Base-by-base conservation (phyloP, 2,113 vertebrate genomes). In the Hiodon alosoides region DNA sequence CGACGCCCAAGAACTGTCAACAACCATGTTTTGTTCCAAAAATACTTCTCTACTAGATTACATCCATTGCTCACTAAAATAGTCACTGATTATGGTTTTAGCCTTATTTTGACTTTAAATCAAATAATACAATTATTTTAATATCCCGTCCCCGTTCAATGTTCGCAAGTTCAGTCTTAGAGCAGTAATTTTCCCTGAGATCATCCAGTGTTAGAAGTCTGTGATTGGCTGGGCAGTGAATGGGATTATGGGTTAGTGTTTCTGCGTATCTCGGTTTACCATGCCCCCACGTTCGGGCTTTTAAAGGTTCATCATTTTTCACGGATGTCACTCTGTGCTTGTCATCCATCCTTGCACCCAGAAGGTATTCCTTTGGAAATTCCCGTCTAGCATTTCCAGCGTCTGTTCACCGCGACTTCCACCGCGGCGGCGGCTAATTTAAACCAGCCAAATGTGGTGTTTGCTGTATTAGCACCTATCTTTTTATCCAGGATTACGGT, bases 401-500 rank as follows among this genome's bases (percentile, higher is more conserved):
- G 51, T 71, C 54, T 11, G 4, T 53, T 55, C 51, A 7, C n/a
- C 13, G 11, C 51, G 54, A 71, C 17, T 71, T 71, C 17, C 52
- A 67, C 65, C 8, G 17, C 54, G 47, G 53, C 16, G 16, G 17
- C 53, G n/a, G 54, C 47, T 31, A 71, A 31, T 53, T 71, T 55
- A 57, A 71, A 71, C 69, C 58, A 47, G 10, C 4, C 51, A 16
- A 74, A 67, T 10, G 48, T 31, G 62, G 1, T 52, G 67, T 75
- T 76, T 66, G 48, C 64, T 66, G 64, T 66, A 66, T 66, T 46
- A 66, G 48, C 64, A 47, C 64, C 64, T 11, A 47, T 47, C 64
- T 66, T 47, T 72, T 72, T 72, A 72, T 72, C 70, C 70, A 47
- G 70, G 70, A 72, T 72, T 72, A 72, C 11, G 13, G 57, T 72